These are phyloP conservation scores for Meganola albula DNA, from an alignment of 2,888 invertebrate genomes.

Conservation along the genomic window DNA sequence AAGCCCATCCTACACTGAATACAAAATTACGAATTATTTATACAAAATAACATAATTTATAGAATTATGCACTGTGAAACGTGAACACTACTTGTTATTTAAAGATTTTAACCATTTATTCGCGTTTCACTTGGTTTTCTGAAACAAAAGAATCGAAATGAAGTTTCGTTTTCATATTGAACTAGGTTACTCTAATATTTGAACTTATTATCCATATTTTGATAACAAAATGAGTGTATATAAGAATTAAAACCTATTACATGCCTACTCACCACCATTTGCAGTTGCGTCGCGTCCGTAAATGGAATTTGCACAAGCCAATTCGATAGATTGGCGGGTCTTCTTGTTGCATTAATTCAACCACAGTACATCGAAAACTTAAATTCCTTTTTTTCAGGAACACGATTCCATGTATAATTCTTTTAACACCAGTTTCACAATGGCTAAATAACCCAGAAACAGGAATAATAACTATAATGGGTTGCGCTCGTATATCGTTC, in stretches of 20 bases:
- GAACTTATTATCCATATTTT: slow-evolving; percentile 31
- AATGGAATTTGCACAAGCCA: slow-evolving; percentile 43
- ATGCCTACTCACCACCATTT: slow-evolving; percentile 37
- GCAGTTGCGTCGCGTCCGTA: slow-evolving; percentile 35
- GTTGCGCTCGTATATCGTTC: slow-evolving; percentile 43
- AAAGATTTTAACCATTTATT: slow-evolving; percentile 33
- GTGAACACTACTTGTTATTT: slow-evolving; percentile 30
- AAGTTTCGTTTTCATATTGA: slow-evolving; percentile 56
- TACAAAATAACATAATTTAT: slow-evolving; percentile 24
- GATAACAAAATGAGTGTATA: slow-evolving; percentile 21
- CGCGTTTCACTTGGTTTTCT: slow-evolving; percentile 37
- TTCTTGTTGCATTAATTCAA: slow-evolving; percentile 36
- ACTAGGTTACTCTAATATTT: slow-evolving; percentile 62
- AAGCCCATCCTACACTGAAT: slow-evolving; percentile 34
- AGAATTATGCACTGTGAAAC: slow-evolving; percentile 32
- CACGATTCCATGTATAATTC: slow-evolving; percentile 24
- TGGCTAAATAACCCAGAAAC: slow-evolving; percentile 35
- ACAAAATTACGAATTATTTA: slow-evolving; percentile 25
- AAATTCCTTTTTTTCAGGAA: slow-evolving; percentile 55
- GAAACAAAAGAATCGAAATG: slow-evolving; percentile 73
- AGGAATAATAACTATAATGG: slow-evolving; percentile 44
- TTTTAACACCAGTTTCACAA: slow-evolving; percentile 30
- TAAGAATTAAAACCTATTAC: slow-evolving; percentile 45
- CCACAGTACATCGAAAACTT: slow-evolving; percentile 58
- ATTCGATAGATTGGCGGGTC: slow-evolving; percentile 41